Evolutionary conservation across 2,888 invertebrate genomes (phyloP), one percentile per base, ranked within the genome.

Genomic region (Athetis lepigone): DNA sequence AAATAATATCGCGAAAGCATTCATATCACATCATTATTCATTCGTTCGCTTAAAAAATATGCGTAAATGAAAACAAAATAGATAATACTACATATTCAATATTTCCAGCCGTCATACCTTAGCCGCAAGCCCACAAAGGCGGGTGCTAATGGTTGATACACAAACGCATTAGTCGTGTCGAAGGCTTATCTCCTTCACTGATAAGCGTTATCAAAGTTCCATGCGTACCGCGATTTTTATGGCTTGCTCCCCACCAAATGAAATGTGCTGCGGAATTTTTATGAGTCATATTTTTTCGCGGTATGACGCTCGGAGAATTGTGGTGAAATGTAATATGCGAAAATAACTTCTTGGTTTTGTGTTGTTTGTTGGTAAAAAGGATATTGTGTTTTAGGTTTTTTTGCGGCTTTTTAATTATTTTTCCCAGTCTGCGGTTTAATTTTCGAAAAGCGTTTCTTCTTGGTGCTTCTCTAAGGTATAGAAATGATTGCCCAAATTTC

Each of bases 161-260:
- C 84, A 86, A 86, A 89, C 86, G 83, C 90, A 90, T 89, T 90
- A 90, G 82, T 76, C 69, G 65, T 65, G 77, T 81, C 60, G 68
- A 57, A 40, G 50, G 39, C 42, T 84, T 86, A 86, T 85, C 84
- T 63, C 70, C 52, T 52, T 75, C 77, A 76, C 59, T 72, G 54
- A 69, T 64, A 79, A 54, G 9, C 40, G 81, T 85, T 87, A 87
- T 82, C 77, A 46, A 49, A 19, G 50, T 50, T 36, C 60, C 33
- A 33, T 46, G 49, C 49, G 54, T 58, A 62, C 70, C 51, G 70
- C 42, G 72, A 75, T 75, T 72, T 72, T 75, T 72, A 70, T 75
- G 36, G 58, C 27, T 46, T 7, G 18, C 25, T 46, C 33, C 42
- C 40, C 51, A 50, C 36, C 23, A 58, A 75, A 75, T 75, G 50